A percentile compares a stretch with the other conserved stretches of the same genome.
Evolutionary conservation across 2,113 vertebrate species (phyloP).

Genomic region (Siphamia tubifer): DNA sequence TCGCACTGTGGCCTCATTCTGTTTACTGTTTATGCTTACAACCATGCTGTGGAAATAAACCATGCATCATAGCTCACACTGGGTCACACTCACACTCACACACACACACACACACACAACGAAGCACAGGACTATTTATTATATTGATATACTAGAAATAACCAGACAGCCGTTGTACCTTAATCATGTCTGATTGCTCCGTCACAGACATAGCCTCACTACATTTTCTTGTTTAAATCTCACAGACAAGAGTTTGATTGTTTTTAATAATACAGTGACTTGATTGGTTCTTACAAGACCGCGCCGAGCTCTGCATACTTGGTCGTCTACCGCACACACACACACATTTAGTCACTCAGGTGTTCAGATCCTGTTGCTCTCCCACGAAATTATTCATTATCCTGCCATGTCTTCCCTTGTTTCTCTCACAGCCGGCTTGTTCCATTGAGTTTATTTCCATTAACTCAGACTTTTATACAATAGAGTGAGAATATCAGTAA

Average conservation of each 20-base stretch:
- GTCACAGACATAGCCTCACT: background rate
- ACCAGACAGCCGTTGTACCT: background rate
- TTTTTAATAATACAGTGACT: background rate
- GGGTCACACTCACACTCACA: background rate
- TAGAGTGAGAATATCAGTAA: constrained; percentile 56
- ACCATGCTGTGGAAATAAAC: constrained; percentile 37
- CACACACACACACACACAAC: constrained; percentile 1
- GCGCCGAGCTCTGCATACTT: background rate
- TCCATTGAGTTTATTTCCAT: constrained; percentile 74
- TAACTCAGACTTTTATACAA: constrained; percentile 66
- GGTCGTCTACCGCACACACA: constrained; percentile 2
- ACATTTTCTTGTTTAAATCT: background rate
- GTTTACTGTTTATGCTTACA: constrained; percentile 50
- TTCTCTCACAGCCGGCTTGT: constrained; percentile 71
- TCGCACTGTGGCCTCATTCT: constrained; percentile 13
- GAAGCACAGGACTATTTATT: background rate
- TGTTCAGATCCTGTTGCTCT: constrained; percentile 69
- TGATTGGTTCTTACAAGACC: constrained; percentile 10
- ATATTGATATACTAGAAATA: background rate
- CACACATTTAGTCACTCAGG: constrained; percentile 44
- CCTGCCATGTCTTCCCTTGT: constrained; percentile 71
- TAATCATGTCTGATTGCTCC: background rate
- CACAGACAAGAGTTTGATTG: background rate
- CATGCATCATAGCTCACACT: constrained; percentile 21
- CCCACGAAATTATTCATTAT: constrained; percentile 74